Percentiles rank a stretch among this genome's conserved stretches.
phyloP scores from a whole-genome alignment of 2,797 vertebrate genomes.

The Cygnus olor region DNA sequence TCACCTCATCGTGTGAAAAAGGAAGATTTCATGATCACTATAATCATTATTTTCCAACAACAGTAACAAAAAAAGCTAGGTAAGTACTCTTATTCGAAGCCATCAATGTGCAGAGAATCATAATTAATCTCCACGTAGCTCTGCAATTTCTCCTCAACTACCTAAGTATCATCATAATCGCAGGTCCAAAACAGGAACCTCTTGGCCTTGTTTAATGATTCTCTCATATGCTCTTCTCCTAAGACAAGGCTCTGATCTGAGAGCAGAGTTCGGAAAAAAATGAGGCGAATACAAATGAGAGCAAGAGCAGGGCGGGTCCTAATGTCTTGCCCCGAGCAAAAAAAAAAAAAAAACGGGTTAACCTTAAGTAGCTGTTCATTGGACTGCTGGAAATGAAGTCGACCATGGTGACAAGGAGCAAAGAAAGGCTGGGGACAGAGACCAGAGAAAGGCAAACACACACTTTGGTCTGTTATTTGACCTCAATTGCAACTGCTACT shows the following conservation, averaged over 20 bases:
- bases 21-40: slow-evolving; percentile 44
- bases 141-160: neutral
- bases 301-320: neutral
- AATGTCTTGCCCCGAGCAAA: neutral
- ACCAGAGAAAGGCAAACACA: slow-evolving; percentile 18
- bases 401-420: neutral
- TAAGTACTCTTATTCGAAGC: slow-evolving; percentile 53
- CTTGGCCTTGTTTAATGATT: slow-evolving; percentile 23
- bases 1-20: neutral
- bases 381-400: neutral
- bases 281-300: neutral
- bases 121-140: slow-evolving; percentile 35
- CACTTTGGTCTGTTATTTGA: neutral
- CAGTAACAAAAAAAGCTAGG: slow-evolving; percentile 1
- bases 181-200: slow-evolving; percentile 22
- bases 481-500: slow-evolving; percentile 9
- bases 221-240: neutral
- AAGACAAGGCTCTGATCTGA: neutral
- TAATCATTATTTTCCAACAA: slow-evolving; percentile 70
- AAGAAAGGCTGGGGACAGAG: neutral
- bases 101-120: slow-evolving; percentile 10
- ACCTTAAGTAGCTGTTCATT: neutral
- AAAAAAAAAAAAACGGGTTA: neutral
- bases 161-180: slow-evolving; percentile 8
- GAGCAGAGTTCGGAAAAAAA: neutral